Conservation (phyloP, 2,888 invertebrate genomes). For the Himalopsyche kuldschensis region DNA sequence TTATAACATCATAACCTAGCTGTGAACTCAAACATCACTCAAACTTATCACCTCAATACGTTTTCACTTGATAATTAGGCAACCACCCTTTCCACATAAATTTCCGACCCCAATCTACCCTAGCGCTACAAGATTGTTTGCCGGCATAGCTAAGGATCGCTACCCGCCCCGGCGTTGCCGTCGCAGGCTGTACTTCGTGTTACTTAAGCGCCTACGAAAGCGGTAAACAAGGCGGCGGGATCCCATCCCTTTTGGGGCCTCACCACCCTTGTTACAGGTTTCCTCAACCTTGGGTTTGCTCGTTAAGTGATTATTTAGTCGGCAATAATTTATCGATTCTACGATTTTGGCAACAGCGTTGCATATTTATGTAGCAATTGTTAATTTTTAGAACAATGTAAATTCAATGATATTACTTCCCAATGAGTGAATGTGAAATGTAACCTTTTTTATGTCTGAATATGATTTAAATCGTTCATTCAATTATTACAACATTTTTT, state of each 20-base stretch:
- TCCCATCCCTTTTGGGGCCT: background rate
- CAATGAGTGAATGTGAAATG: no score
- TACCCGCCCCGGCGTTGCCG: background rate
- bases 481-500: no score
- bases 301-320: background rate
- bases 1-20: background rate
- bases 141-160: background rate
- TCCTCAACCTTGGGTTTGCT: background rate
- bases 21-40: background rate
- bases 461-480: no score
- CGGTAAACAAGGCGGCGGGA: slow-evolving; percentile 32
- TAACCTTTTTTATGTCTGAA: no score
- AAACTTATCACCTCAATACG: background rate
- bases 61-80: background rate
- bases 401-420: no score
- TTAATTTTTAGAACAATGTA: no score
- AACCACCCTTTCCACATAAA: background rate
- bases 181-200: slow-evolving; percentile 33
- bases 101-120: background rate
- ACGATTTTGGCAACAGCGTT: no score
- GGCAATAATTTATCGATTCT: no score
- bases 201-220: slow-evolving; percentile 38
- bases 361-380: no score
- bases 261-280: background rate
- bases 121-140: background rate